Base-by-base conservation (phyloP, 2,888 invertebrate species). In the Masnerella sp. region DNA sequence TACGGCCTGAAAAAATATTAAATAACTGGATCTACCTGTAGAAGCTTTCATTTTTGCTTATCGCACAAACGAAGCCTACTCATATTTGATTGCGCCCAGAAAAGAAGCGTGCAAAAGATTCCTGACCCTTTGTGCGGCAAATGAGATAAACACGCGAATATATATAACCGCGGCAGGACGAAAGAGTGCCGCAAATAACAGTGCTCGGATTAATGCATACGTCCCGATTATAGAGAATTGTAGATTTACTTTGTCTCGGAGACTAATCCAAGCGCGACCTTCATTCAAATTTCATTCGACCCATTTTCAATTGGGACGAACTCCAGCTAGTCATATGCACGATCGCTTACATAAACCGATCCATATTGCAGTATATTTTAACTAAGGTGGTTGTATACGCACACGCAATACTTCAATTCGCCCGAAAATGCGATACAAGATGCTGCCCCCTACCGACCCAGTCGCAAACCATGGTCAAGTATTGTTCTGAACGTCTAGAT, bases 221-320 rank as follows among this genome's bases (percentile, higher is more conserved):
- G 64, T 64, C 62, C 56, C 69, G 61, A 62, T 76, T 70, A 67
- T 56, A 62, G 64, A 38, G 56, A 43, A 65, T 52, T 56, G 42
- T 52, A 61, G 67, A 64, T 75, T 75, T 75, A 74, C 61, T 75
- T 71, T 72, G 71, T 75, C 75, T 72, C 71, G 30, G 54, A 59
- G 68, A 59, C 62, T 73, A 73, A 76, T 70, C 73, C 73, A 76
- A 73, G 70, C 73, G 72, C 68, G 76, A 76, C 73, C 70, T 76
- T 76, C 69, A 76, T 73, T 76, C 68, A 64, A 70, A 69, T 75
- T 75, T 54, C 65, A 75, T 75, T 75, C 69, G 64, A 75, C 69
- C 72, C 43, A 72, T 75, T 75, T 75, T 69, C 72, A 65, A 61
- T 75, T 61, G 65, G 65, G 51, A 72, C 61, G 64, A 72, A 72